Conservation (phyloP, 1,140 invertebrate species). For the Plutomurus gul region DNA sequence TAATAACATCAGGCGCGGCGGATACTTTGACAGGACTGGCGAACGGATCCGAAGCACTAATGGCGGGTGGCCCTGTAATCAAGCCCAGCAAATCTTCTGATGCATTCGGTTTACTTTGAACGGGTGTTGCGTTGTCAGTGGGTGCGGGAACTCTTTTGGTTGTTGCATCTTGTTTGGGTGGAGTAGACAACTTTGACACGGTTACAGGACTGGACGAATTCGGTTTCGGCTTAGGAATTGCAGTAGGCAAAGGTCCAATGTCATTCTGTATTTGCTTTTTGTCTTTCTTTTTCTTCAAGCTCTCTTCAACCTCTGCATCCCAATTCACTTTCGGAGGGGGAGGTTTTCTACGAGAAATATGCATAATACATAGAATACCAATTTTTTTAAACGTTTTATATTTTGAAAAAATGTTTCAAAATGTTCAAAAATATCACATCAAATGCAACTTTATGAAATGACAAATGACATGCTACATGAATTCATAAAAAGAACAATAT, state of each 20-base stretch:
- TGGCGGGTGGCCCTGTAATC: neutral
- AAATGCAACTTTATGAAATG: too few species aligned
- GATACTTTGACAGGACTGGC: conserved; percentile 49
- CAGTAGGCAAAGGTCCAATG: conserved; percentile 46
- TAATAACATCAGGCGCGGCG: conserved; percentile 52
- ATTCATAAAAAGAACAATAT: too few species aligned
- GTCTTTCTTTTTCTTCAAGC: conserved; percentile 73
- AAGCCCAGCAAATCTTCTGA: conserved; percentile 44
- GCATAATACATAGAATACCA: too few species aligned
- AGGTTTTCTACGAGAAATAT: too few species aligned
- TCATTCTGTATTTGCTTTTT: conserved; percentile 63
- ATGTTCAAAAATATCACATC: too few species aligned
- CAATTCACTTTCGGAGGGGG: conserved; percentile 79
- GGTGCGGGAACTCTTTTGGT: neutral
- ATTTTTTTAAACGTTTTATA: too few species aligned
- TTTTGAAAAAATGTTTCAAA: too few species aligned
- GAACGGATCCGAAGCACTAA: conserved; percentile 49
- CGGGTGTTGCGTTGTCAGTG: neutral
- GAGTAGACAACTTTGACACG: neutral
- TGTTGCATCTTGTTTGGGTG: neutral
- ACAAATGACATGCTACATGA: too few species aligned
- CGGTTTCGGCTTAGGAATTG: conserved; percentile 60
- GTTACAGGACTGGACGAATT: conserved; percentile 71
- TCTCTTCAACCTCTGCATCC: conserved; percentile 75
- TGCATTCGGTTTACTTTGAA: neutral